These are phyloP conservation scores for Agrilus cyanescens DNA, from an alignment of 2,888 invertebrate species.

Conservation along the genomic window DNA sequence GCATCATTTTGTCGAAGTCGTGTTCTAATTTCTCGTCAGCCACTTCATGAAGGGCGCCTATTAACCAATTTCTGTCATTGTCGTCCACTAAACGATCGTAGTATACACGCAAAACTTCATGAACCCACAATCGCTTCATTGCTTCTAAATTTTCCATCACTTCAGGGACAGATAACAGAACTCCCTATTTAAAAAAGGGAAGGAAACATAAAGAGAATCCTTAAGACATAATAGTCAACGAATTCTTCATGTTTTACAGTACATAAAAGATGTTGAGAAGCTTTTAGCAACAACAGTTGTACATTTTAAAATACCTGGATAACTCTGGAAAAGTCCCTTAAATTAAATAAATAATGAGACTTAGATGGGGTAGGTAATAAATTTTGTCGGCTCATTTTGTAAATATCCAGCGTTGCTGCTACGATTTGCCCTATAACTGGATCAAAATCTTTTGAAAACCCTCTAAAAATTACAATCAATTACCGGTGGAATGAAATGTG, in stretches of 20 bases:
- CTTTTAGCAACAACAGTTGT: neutral
- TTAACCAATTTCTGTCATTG: constrained; percentile 71
- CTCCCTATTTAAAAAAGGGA: constrained; percentile 48
- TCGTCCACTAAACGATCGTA: constrained; percentile 84
- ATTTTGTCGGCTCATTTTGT: constrained; percentile 69
- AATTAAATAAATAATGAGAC: constrained; percentile 89
- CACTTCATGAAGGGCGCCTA: constrained; percentile 53
- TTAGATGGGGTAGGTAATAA: constrained; percentile 86
- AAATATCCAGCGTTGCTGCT: constrained; percentile 72
- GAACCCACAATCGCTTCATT: constrained; percentile 89
- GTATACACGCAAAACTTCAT: constrained; percentile 86
- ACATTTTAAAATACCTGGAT: constrained; percentile 49
- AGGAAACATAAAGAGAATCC: too few relatives aligned
- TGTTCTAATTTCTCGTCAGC: constrained; percentile 49
- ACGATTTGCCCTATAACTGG: constrained; percentile 85
- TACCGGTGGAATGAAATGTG: too few relatives aligned
- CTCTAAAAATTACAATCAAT: constrained; percentile 44
- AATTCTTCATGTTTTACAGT: neutral
- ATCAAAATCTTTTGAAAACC: constrained; percentile 90
- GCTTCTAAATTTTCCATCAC: constrained; percentile 74
- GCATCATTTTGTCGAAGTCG: constrained; percentile 58
- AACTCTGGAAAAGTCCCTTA: constrained; percentile 87
- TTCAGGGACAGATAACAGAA: constrained; percentile 83
- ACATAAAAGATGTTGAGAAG: constrained; percentile 2
- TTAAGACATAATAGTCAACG: neutral